Evolutionary conservation across 1,140 invertebrate species (phyloP).

Genomic region (Drosophila lini): DNA sequence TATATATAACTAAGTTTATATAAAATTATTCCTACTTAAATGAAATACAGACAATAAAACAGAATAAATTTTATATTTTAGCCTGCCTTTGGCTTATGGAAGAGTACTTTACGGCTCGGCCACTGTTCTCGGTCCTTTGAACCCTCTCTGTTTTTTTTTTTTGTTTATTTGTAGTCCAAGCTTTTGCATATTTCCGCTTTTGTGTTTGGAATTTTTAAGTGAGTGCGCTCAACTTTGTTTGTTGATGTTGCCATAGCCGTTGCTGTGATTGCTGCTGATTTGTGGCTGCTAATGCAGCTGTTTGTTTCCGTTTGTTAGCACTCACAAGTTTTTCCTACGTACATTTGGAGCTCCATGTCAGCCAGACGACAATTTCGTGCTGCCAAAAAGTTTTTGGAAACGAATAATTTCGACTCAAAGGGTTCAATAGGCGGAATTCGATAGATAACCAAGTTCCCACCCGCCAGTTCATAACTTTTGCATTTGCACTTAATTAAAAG

Average conservation of each 20-base stretch:
- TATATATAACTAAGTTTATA: neutral
- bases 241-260: slow-evolving; percentile 24
- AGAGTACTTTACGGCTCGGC: slow-evolving; percentile 6
- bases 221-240: slow-evolving; percentile 71
- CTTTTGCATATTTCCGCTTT: slow-evolving; percentile 79
- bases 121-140: neutral
- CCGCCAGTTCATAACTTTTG: slow-evolving; percentile 43
- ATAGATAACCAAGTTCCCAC: slow-evolving; percentile 37
- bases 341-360: slow-evolving; percentile 17
- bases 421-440: slow-evolving; percentile 40
- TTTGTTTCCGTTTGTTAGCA: slow-evolving; percentile 79
- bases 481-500: slow-evolving; percentile 72
- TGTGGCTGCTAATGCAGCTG: slow-evolving; percentile 78
- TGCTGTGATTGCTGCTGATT: slow-evolving; percentile 68
- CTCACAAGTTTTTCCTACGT: slow-evolving; percentile 22
- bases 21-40: neutral
- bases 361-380: slow-evolving; percentile 18
- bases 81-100: no score
- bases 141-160: slow-evolving; percentile 8
- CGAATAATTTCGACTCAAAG: slow-evolving; percentile 50
- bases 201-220: slow-evolving; percentile 79
- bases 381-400: slow-evolving; percentile 19
- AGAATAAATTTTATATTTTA: neutral
- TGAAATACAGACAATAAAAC: neutral
- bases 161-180: slow-evolving; percentile 45